phyloP scores from a whole-genome alignment of 2,113 vertebrate genomes.

The Perccottus glenii region DNA sequence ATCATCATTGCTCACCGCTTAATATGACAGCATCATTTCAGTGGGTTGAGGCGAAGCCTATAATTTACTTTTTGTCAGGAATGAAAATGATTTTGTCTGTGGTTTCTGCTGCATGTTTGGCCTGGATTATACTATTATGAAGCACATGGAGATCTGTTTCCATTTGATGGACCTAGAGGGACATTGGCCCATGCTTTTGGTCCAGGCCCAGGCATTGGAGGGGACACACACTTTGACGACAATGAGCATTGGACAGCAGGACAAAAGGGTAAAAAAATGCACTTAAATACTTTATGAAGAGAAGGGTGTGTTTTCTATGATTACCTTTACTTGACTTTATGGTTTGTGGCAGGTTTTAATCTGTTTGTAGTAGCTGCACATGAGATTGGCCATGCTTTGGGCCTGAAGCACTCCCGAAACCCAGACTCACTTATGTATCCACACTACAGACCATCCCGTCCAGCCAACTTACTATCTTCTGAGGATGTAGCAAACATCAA shows the following conservation, averaged over 20 bases:
- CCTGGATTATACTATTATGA: conserved; percentile 17
- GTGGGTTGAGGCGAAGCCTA: conserved; percentile 21
- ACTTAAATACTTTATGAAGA: neutral
- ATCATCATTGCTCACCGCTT: conserved; percentile 18
- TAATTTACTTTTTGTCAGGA: conserved; percentile 41
- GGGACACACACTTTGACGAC: conserved; percentile 90
- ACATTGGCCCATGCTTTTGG: conserved; percentile 91
- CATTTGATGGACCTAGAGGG: conserved; percentile 89
- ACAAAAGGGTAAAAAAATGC: conserved; percentile 66
- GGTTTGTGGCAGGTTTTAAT: conserved; percentile 77
- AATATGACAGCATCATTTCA: conserved; percentile 13
- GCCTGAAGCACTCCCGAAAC: conserved; percentile 82
- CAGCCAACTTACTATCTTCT: conserved; percentile 71
- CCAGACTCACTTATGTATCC: conserved; percentile 85
- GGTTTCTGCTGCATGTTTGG: conserved; percentile 46
- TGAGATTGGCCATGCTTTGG: conserved; percentile 87
- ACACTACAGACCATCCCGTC: conserved; percentile 62
- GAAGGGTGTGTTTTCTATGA: too few species aligned
- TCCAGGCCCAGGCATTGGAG: conserved; percentile 85
- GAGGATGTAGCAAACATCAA: conserved; percentile 83
- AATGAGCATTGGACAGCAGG: conserved; percentile 86
- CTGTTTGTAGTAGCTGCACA: conserved; percentile 81
- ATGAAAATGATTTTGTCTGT: conserved; percentile 43
- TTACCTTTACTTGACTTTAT: too few species aligned
- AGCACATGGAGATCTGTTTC: conserved; percentile 88